phyloP scores from a whole-genome alignment of 30 jellyfish, hydroid and myxozoan species.

The Aurelia sp. region DNA sequence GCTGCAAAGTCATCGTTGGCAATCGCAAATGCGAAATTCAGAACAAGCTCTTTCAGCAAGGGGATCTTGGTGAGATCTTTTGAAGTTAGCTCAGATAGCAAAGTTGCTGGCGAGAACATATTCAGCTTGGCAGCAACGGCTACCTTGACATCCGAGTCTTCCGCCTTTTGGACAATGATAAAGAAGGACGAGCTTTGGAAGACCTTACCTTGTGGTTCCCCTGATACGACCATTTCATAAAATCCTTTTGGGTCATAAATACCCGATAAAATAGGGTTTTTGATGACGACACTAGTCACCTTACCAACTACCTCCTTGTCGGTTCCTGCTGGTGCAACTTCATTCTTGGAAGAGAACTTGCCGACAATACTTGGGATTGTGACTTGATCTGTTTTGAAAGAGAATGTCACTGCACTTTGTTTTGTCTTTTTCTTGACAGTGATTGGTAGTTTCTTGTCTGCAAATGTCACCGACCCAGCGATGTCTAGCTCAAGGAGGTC shows the following conservation, averaged over 20 bases:
- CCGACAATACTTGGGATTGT: slow-evolving; percentile 28
- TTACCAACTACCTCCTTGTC: slow-evolving; percentile 44
- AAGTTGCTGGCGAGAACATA: slow-evolving; percentile 46
- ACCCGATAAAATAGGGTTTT: slow-evolving; percentile 48
- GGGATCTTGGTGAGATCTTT: slow-evolving; percentile 72
- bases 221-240: slow-evolving; percentile 55
- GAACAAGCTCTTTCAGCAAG: slow-evolving; percentile 47
- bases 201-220: slow-evolving; percentile 49
- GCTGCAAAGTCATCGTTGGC: slow-evolving; percentile 58
- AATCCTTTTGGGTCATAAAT: slow-evolving; percentile 71
- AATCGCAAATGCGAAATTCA: slow-evolving; percentile 60
- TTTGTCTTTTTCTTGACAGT: slow-evolving; percentile 45
- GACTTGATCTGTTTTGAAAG: slow-evolving; percentile 50
- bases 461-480: slow-evolving; percentile 35
- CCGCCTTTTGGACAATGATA: slow-evolving; percentile 62
- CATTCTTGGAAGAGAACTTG: slow-evolving; percentile 36
- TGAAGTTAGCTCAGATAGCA: slow-evolving; percentile 57
- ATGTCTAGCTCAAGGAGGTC: slow-evolving; percentile 45
- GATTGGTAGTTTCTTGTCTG: slow-evolving; percentile 31
- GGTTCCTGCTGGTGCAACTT: slow-evolving; percentile 10
- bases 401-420: slow-evolving; percentile 37
- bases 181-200: slow-evolving; percentile 55
- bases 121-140: slow-evolving; percentile 60
- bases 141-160: slow-evolving; percentile 36
- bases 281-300: slow-evolving; percentile 37